Percentiles rank a stretch among this genome's conserved stretches.
phyloP scores from a whole-genome alignment of 2,888 invertebrate species.

The Gastracanthus pulcherrimus region DNA sequence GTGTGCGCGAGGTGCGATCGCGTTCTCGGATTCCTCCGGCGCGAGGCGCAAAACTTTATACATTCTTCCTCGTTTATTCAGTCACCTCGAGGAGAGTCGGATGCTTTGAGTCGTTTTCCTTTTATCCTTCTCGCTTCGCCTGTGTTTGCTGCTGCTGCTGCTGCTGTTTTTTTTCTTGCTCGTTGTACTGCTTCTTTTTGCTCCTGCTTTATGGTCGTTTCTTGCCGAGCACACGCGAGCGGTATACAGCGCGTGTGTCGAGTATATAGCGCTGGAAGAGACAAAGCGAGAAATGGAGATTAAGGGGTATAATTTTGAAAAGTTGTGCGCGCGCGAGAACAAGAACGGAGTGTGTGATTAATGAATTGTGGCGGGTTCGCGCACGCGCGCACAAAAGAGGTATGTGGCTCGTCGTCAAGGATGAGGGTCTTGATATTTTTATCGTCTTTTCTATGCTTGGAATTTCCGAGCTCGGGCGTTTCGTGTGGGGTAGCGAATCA shows the following conservation, averaged over 20 bases:
- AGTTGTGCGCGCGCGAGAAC: neutral
- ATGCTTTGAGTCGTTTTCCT: neutral
- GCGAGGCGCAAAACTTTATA: constrained; percentile 39
- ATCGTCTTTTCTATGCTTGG: constrained; percentile 2
- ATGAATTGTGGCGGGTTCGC: constrained; percentile 34
- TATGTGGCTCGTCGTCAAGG: neutral
- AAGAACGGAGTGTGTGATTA: constrained; percentile 26
- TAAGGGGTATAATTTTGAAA: constrained; percentile 42
- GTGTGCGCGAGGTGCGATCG: neutral
- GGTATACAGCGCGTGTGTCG: neutral
- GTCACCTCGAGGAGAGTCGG: constrained; percentile 16
- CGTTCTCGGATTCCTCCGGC: constrained; percentile 35
- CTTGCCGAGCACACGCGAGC: neutral
- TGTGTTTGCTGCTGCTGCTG: neutral
- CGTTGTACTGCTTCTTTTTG: neutral
- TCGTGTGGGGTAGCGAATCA: neutral
- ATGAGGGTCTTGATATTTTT: constrained; percentile 29
- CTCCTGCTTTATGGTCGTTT: neutral
- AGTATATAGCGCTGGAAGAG: neutral
- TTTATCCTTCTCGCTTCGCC: neutral
- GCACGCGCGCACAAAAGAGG: neutral
- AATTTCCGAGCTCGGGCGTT: too few relatives aligned
- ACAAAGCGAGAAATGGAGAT: constrained; percentile 48
- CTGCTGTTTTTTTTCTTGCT: neutral
- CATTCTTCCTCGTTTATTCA: constrained; percentile 54